Percentiles rank a stretch among this genome's conserved stretches.
Conservation (phyloP, 2,113 vertebrate species). For the Falcunculus frontatus region DNA sequence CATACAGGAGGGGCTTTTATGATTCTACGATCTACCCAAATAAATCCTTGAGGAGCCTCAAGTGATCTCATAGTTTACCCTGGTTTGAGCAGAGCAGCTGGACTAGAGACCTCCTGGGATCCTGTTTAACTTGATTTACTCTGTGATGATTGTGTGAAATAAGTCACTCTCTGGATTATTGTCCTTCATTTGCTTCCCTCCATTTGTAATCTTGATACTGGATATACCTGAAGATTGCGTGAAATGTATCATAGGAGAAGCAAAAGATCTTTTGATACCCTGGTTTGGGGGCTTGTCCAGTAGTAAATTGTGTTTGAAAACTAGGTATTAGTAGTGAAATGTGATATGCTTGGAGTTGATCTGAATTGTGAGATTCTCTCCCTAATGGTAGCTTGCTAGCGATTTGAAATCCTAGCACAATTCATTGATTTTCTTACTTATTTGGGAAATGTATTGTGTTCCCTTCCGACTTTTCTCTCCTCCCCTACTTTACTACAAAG, state of each 20-base stretch:
- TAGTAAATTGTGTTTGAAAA: background rate
- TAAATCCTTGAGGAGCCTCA: background rate
- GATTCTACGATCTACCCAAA: background rate
- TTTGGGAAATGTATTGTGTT: background rate
- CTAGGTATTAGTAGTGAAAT: background rate
- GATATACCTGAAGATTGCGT: background rate
- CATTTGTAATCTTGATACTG: rapidly evolving
- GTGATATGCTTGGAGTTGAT: background rate
- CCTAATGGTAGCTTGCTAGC: background rate
- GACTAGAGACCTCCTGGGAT: background rate
- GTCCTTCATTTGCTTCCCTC: background rate
- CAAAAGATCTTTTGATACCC: background rate
- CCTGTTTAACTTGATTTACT: background rate
- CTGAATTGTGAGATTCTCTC: background rate
- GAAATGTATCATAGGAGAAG: background rate
- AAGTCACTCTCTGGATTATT: background rate
- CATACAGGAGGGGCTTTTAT: rapidly evolving
- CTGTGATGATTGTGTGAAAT: background rate
- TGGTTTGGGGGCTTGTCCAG: background rate
- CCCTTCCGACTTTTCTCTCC: background rate
- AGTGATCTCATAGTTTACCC: background rate
- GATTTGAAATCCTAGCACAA: background rate
- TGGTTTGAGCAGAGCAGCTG: background rate
- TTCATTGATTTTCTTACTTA: background rate
- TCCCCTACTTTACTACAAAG: slow-evolving; percentile 42